These are phyloP conservation scores for Leptinotarsa rubiginosa DNA, from an alignment of 2,888 invertebrate genomes.

Conservation along the genomic window DNA sequence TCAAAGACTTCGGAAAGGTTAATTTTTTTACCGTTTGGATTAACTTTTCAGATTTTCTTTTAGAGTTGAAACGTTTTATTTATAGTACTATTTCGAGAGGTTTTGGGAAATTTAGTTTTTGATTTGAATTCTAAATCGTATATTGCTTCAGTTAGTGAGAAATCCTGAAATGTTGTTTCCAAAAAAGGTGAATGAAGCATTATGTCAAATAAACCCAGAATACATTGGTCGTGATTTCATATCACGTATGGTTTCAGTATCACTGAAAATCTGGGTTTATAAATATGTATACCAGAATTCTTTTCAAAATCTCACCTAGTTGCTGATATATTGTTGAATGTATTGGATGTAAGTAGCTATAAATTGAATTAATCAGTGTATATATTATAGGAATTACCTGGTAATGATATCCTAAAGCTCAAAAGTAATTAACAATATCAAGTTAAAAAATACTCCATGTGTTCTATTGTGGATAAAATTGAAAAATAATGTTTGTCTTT, in stretches of 20 bases:
- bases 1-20: constrained; percentile 33
- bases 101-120: neutral
- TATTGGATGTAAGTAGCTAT: constrained; percentile 18
- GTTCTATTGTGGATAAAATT: constrained; percentile 36
- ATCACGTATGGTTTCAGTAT: neutral
- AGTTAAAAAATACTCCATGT: constrained; percentile 43
- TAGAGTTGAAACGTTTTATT: neutral
- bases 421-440: constrained; percentile 44
- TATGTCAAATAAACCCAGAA: constrained; percentile 1
- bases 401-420: constrained; percentile 45
- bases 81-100: neutral
- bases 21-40: constrained; percentile 43
- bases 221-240: neutral
- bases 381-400: constrained; percentile 29
- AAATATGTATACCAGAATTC: constrained; percentile 16
- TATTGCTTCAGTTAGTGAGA: constrained; percentile 24
- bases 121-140: neutral
- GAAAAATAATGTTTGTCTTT: neutral
- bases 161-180: constrained; percentile 33
- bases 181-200: constrained; percentile 29
- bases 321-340: constrained; percentile 27
- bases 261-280: constrained; percentile 14
- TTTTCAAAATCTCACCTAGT: constrained; percentile 18
- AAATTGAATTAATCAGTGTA: constrained; percentile 21
- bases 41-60: constrained; percentile 36